Evolutionary conservation across 92 coral and sea anemone genomes (phyloP).

Genomic region (Virgularia gustaviana): DNA sequence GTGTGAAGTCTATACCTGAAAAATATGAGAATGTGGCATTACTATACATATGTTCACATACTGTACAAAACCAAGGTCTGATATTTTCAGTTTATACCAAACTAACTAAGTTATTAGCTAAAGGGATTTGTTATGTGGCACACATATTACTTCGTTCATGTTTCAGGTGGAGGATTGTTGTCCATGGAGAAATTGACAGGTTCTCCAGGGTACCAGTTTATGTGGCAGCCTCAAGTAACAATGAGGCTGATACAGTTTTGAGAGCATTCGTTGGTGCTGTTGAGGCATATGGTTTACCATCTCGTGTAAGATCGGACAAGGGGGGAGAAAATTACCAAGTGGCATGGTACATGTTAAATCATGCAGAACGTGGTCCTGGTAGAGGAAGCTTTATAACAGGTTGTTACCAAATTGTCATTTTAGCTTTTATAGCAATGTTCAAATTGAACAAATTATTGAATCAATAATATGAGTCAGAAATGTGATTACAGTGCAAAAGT

Average conservation of each 20-base stretch:
- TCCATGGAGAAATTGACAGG: constrained; percentile 49
- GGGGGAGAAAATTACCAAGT: constrained; percentile 56
- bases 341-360: constrained; percentile 49
- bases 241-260: constrained; percentile 47
- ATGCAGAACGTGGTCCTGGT: constrained; percentile 47
- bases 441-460: constrained; percentile 1
- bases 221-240: constrained; percentile 42
- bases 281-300: constrained; percentile 50
- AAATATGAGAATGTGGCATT: too few relatives aligned
- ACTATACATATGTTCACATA: too few relatives aligned
- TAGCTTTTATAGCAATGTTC: too few relatives aligned
- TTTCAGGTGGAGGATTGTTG: constrained; percentile 47
- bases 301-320: constrained; percentile 41
- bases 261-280: constrained; percentile 45
- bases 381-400: constrained; percentile 59
- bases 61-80: too few relatives aligned
- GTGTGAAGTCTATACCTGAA: too few relatives aligned
- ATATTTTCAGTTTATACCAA: neutral
- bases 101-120: neutral
- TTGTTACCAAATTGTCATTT: neutral
- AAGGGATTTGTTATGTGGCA: neutral
- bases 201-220: constrained; percentile 46
- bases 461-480: too few relatives aligned
- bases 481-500: too few relatives aligned
- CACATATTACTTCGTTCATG: neutral